Conservation (phyloP, 2,888 invertebrate species). For the Rhamphomyia laevipes region DNA sequence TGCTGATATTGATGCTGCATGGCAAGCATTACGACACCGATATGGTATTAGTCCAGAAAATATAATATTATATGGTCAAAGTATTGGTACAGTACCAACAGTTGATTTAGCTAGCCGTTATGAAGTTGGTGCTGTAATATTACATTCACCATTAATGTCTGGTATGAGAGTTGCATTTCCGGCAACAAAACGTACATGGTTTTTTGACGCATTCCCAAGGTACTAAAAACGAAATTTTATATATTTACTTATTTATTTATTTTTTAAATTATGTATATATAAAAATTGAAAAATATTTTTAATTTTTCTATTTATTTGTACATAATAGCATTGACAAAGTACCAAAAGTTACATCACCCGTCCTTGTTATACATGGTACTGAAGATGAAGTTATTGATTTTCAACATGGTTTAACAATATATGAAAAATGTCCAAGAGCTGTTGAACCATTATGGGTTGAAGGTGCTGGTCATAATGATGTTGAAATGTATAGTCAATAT, state of each 20-base stretch:
- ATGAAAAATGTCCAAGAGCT: slow-evolving; percentile 84
- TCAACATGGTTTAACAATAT: slow-evolving; percentile 87
- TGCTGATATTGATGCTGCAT: slow-evolving; percentile 87
- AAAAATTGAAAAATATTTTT: too few relatives aligned
- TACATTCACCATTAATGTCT: slow-evolving; percentile 90
- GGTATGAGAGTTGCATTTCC: slow-evolving; percentile 95
- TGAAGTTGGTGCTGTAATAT: slow-evolving; percentile 81
- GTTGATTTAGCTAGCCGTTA: slow-evolving; percentile 82
- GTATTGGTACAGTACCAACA: slow-evolving; percentile 91
- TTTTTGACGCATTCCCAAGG: slow-evolving; percentile 95
- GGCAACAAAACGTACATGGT: slow-evolving; percentile 87
- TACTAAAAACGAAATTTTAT: slow-evolving; percentile 33
- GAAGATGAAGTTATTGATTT: slow-evolving; percentile 96
- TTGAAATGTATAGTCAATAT: slow-evolving; percentile 88
- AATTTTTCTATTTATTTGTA: slow-evolving; percentile 27
- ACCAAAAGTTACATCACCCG: slow-evolving; percentile 86
- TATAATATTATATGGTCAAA: slow-evolving; percentile 90
- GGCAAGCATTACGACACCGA: slow-evolving; percentile 72
- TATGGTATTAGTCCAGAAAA: slow-evolving; percentile 77
- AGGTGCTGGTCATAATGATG: slow-evolving; percentile 93
- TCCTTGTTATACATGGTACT: slow-evolving; percentile 90
- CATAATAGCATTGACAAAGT: slow-evolving; percentile 97
- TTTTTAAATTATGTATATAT: neutral
- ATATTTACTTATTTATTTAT: neutral
- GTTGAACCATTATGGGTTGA: slow-evolving; percentile 93